Evolutionary conservation across 2,888 invertebrate genomes (phyloP), one percentile per base, ranked within the genome.

Genomic region (Sicus ferrugineus): DNA sequence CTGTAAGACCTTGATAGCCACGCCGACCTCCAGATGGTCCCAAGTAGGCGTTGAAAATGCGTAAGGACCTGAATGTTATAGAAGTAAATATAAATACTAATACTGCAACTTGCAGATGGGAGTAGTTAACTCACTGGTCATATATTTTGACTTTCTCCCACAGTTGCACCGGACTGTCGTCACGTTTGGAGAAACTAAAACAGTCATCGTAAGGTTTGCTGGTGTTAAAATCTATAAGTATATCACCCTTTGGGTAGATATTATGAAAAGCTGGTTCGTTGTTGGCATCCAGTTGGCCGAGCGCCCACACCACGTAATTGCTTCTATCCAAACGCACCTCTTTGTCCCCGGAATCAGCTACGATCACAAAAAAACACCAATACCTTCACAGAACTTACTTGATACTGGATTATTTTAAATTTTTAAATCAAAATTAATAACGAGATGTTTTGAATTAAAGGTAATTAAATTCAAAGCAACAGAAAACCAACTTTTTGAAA

Each of bases 261-360:
- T 92, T 91, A 83, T 96, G 96, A 86, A 93, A 94, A 74, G 91
- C 90, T 0, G 96, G 96, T 81, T 94, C 93, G 72, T 89, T 89
- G 75, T 89, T 91, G 30, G 89, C 87, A 83, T 94, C 94, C 74
- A 95, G 86, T 73, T 90, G 88, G 3, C 96, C 96, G 68, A 95
- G 85, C 1, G 95, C 94, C 96, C 96, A 96, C 68, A 96, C 89
- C 21, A 92, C 88, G 79, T 88, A 91, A 71, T 91, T 86, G 73
- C 88, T 85, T 28, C 87, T 88, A 74, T 91, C 89, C 69, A 89
- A 86, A 42, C 88, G 87, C 85, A 91, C 91, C 81, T 90, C 91
- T 79, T 90, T 92, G 80, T 95, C 95, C 34, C 93, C 91, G 69
- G 86, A 76, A 86, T 95, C 95, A 77, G 91, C 94, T 93, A n/a